A percentile compares a stretch with the other conserved stretches of the same genome.
phyloP scores from a whole-genome alignment of 1,140 invertebrate genomes.

The Onthophagus taurus region DNA sequence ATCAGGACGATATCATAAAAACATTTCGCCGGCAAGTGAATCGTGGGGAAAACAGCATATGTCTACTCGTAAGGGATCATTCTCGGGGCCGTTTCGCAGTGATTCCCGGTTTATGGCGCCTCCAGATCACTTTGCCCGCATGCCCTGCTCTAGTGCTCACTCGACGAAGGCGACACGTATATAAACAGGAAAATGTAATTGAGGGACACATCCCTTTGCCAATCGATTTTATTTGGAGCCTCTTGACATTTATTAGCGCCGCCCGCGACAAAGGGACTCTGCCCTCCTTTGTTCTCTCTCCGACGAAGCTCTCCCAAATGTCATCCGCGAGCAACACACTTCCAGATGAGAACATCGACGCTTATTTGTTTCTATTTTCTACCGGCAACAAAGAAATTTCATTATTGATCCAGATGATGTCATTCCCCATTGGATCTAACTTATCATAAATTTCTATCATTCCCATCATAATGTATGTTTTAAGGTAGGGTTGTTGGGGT shows the following conservation, averaged over 20 bases:
- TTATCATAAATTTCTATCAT: too few species aligned
- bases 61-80: not conserved
- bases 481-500: too few species aligned
- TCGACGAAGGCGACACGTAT: not conserved
- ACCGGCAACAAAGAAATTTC: too few species aligned
- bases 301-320: too few species aligned
- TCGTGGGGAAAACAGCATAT: not conserved
- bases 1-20: not conserved
- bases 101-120: not conserved
- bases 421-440: too few species aligned
- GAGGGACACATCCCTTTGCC: constrained; percentile 4
- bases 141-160: not conserved
- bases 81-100: not conserved
- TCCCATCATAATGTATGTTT: too few species aligned
- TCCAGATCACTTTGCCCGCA: not conserved
- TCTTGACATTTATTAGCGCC: not conserved
- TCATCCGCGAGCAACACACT: too few species aligned
- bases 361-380: too few species aligned
- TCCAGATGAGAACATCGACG: too few species aligned
- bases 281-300: too few species aligned
- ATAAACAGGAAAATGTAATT: constrained; percentile 17
- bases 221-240: constrained; percentile 11
- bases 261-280: not conserved
- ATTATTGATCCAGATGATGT: too few species aligned
- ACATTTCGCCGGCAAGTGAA: not conserved